Base-by-base conservation (phyloP, 2,113 vertebrate species). In the Climacteris rufus region DNA sequence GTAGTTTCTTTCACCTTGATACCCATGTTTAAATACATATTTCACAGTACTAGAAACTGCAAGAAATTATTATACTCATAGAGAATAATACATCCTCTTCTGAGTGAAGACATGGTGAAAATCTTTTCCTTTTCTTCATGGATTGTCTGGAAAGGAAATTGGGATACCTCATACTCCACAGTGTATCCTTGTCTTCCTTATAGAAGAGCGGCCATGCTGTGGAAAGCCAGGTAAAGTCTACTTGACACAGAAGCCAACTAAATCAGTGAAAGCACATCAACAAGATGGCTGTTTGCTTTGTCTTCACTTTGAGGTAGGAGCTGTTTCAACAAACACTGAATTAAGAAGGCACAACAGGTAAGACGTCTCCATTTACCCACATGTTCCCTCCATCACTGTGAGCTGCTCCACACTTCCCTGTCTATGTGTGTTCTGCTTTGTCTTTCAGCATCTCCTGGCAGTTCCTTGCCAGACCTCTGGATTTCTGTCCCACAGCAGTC, bases 91-190 rank as follows among this genome's bases (percentile, higher is more conserved):
- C 2, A 47, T 16, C 17, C 11, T 82, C 35, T 80, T 47, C 61
- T 20, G 12, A 56, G 16, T 31, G 20, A 89, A 86, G 15, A 84
- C 9, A n/a, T 40, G 3, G n/a, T 53, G 25, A 87, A 89, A 93
- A 77, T 15, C 4, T 49, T 75, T 74, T 83, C 11, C 14, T 35
- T 77, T 77, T 64, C 35, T 27, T 53, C 1, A 0, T 33, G 10
- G 24, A 44, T 11, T 56, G 83, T 76, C 28, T 30, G 15, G 31
- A 84, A 92, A 63, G 24, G 13, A 35, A 91, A 63, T 0, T 42
- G 10, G 31, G 22, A 28, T 49, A 17, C 2, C 6, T 44, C 0
- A 0, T 28, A 47, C 1, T 8, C 10, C 5, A 2, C 4, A 10
- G 1, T 3, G 4, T 8, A 72, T 5, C 35, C 22, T 70, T 40